These are phyloP conservation scores for Dioctria linearis DNA, from an alignment of 2,888 invertebrate species.

Conservation along the genomic window DNA sequence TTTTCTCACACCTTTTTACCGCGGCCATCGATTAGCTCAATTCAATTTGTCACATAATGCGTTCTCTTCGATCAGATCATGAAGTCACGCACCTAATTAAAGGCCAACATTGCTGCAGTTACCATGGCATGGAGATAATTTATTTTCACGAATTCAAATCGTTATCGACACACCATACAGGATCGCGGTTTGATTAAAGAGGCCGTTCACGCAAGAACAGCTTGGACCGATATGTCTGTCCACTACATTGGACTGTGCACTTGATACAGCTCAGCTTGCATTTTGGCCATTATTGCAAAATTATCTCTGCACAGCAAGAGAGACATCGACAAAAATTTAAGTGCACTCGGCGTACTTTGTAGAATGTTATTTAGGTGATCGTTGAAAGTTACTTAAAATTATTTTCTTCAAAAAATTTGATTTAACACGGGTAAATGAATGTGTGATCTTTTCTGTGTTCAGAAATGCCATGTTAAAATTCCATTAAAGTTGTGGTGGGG, in stretches of 20 bases:
- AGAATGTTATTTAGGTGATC: background rate
- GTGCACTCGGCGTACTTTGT: conserved; percentile 26
- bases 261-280: background rate
- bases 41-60: conserved; percentile 47
- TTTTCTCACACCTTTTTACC: conserved; percentile 41
- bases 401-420: background rate
- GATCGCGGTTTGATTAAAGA: conserved; percentile 11
- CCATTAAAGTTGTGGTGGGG: too few relatives aligned
- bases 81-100: conserved; percentile 49
- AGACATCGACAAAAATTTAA: conserved; percentile 40
- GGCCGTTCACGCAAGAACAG: conserved; percentile 4
- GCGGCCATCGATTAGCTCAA: background rate
- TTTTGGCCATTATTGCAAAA: conserved; percentile 40
- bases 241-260: background rate
- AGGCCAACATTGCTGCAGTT: background rate
- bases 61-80: conserved; percentile 26
- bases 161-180: conserved; percentile 30
- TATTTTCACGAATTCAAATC: conserved; percentile 21
- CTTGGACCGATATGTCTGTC: background rate
- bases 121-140: background rate
- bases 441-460: background rate
- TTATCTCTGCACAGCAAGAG: conserved; percentile 41
- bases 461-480: too few relatives aligned
- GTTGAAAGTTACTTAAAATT: background rate
- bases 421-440: background rate